phyloP scores from a whole-genome alignment of 37 sponge, comb jelly and placozoan genomes.

The Aplysina aerophoba region DNA sequence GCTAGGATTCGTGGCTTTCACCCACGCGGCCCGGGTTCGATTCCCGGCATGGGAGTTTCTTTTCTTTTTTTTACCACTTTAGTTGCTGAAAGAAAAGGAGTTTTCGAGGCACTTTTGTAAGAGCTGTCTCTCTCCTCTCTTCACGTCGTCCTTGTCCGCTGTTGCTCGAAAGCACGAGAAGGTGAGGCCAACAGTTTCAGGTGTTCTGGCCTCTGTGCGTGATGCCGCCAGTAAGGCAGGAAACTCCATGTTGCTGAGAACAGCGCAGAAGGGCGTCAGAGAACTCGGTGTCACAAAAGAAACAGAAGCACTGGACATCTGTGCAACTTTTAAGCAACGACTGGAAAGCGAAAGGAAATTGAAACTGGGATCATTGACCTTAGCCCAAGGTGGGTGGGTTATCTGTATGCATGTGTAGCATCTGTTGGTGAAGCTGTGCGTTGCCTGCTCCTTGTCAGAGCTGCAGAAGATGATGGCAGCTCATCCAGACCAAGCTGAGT shows the following conservation, averaged over 20 bases:
- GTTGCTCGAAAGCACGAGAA: not conserved
- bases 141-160: not conserved
- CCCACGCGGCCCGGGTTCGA: constrained; percentile 67
- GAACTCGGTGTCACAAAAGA: not conserved
- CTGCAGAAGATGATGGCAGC: not conserved
- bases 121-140: not conserved
- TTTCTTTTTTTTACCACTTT: constrained; percentile 22
- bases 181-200: not conserved
- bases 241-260: not conserved
- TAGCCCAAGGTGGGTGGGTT: not conserved
- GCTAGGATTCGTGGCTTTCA: constrained; percentile 65
- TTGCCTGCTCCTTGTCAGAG: not conserved
- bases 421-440: too few species aligned
- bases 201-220: not conserved
- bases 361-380: not conserved
- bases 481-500: not conserved
- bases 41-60: constrained; percentile 58
- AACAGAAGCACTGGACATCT: not conserved
- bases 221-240: not conserved
- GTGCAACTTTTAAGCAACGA: not conserved
- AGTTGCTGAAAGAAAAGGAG: not conserved
- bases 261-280: not conserved
- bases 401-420: too few species aligned
- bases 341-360: not conserved
- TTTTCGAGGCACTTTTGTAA: not conserved